phyloP scores from a whole-genome alignment of 2,888 invertebrate genomes.

The Cheilosia vulpina region DNA sequence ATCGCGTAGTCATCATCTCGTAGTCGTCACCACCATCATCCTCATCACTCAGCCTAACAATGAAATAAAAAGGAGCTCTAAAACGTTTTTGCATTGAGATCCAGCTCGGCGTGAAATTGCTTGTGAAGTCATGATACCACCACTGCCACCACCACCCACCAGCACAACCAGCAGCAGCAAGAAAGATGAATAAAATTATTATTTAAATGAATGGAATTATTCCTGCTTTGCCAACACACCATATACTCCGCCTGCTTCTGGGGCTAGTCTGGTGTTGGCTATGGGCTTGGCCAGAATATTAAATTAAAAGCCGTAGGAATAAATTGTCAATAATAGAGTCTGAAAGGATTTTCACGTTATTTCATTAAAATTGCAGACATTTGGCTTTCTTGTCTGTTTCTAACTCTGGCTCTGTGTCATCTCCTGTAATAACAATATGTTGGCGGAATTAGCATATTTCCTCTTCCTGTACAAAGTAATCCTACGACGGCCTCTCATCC shows the following conservation, averaged over 20 bases:
- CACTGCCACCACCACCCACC: conserved; percentile 7
- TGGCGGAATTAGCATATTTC: conserved; percentile 49
- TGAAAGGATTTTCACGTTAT: conserved; percentile 64
- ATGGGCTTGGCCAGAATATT: conserved; percentile 61
- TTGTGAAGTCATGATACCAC: conserved; percentile 65
- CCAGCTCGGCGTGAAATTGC: conserved; percentile 72
- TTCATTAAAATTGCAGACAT: conserved; percentile 66
- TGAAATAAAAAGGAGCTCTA: conserved; percentile 64
- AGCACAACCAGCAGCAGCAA: conserved; percentile 23
- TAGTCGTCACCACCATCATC: conserved; percentile 54
- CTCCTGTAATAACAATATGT: conserved; percentile 42
- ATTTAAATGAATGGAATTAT: conserved; percentile 69
- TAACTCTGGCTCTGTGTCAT: conserved; percentile 25
- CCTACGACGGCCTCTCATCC: neutral
- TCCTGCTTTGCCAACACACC: conserved; percentile 53
- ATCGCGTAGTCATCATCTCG: conserved; percentile 27
- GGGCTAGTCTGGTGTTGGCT: conserved; percentile 5
- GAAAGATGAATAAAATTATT: conserved; percentile 72
- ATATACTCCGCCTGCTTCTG: conserved; percentile 29
- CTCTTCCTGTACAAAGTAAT: conserved; percentile 28
- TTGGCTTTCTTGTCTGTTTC: conserved; percentile 43
- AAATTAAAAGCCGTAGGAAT: conserved; percentile 60
- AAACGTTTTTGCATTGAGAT: conserved; percentile 70
- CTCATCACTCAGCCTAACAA: conserved; percentile 62
- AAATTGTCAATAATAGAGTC: conserved; percentile 63